phyloP scores from a whole-genome alignment of 1,140 invertebrate species.

The Drosophila azteca region DNA sequence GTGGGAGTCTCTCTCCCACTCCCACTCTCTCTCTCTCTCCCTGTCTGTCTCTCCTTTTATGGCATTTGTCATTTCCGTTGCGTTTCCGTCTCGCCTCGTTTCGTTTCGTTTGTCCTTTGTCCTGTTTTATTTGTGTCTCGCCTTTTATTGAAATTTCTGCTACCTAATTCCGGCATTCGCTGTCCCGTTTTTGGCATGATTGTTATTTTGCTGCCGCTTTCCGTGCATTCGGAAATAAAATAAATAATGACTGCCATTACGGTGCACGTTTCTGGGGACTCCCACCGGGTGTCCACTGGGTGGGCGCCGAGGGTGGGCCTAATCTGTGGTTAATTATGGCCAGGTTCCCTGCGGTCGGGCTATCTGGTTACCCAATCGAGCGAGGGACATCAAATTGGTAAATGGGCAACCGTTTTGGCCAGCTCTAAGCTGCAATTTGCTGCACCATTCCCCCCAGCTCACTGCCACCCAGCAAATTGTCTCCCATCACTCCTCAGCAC shows the following conservation, averaged over 20 bases:
- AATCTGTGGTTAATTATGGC: constrained; percentile 52
- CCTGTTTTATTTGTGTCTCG: constrained; percentile 48
- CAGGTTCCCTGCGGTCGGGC: constrained; percentile 16
- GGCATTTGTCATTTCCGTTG: constrained; percentile 63
- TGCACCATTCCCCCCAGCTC: constrained; percentile 13
- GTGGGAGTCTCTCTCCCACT: constrained; percentile 38
- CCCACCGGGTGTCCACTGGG: neutral
- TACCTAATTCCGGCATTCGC: constrained; percentile 27
- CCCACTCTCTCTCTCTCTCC: constrained; percentile 14
- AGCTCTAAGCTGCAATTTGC: constrained; percentile 12
- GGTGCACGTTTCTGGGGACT: constrained; percentile 50
- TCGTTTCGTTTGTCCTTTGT: constrained; percentile 19
- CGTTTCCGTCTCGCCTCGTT: neutral
- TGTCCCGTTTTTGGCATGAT: constrained; percentile 43
- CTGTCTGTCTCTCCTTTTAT: constrained; percentile 33
- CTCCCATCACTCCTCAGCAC: constrained; percentile 28
- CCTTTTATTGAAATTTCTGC: constrained; percentile 57
- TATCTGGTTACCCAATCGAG: constrained; percentile 40
- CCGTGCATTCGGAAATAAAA: constrained; percentile 77
- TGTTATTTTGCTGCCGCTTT: constrained; percentile 57
- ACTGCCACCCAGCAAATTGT: constrained; percentile 11
- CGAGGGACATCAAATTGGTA: constrained; percentile 10
- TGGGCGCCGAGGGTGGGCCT: constrained; percentile 11
- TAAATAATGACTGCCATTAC: constrained; percentile 74
- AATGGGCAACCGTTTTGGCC: neutral